These are phyloP conservation scores for Barnardius zonarius DNA, from an alignment of 2,113 vertebrate genomes.

Conservation along the genomic window DNA sequence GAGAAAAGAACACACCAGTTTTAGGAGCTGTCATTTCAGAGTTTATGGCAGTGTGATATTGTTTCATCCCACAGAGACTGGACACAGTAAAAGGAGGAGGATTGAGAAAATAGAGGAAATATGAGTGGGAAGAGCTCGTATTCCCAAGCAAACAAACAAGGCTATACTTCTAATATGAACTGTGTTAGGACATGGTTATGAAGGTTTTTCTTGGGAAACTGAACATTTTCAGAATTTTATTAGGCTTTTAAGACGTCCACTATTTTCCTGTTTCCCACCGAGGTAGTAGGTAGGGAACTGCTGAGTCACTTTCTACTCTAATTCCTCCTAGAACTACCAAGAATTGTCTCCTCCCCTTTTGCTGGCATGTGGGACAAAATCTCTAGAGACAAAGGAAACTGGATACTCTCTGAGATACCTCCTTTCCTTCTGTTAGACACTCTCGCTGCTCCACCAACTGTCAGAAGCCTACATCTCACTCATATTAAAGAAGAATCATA, in stretches of 20 bases:
- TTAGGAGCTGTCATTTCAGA: not conserved
- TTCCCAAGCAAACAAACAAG: not conserved
- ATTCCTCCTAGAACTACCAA: not conserved
- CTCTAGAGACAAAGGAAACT: not conserved
- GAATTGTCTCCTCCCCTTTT: not conserved
- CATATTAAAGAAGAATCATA: not conserved
- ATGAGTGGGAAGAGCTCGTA: not conserved
- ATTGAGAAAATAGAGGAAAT: not conserved
- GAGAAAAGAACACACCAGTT: not conserved
- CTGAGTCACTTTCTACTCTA: not conserved
- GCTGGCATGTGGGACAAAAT: not conserved
- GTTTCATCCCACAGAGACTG: not conserved
- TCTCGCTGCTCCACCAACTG: constrained; percentile 14
- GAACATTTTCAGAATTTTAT: not conserved
- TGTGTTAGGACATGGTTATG: not conserved
- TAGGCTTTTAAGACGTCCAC: not conserved
- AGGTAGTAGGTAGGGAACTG: not conserved
- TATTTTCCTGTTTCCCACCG: not conserved
- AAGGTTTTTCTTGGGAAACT: not conserved
- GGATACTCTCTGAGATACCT: not conserved
- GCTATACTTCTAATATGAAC: fast-evolving
- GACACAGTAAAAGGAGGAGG: not conserved
- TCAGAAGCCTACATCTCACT: not conserved
- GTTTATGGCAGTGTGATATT: not conserved
- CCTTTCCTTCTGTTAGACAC: not conserved